Conservation (phyloP, 2,113 vertebrate genomes). For the Mungos mungo region DNA sequence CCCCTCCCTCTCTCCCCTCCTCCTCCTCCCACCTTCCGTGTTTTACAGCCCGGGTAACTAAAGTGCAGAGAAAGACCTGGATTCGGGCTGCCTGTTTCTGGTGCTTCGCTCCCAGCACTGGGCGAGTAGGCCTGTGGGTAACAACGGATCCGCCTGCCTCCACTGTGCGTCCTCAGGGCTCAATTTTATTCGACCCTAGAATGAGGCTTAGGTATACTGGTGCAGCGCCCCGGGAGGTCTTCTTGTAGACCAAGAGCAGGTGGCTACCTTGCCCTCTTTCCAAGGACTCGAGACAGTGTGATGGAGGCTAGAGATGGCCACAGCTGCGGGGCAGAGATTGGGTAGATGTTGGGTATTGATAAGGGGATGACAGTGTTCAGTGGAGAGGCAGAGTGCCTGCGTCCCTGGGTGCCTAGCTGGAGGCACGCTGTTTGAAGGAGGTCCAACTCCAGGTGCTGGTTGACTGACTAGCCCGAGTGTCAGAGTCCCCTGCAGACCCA, state of each 20-base stretch:
- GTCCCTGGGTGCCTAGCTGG: fast-evolving
- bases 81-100: background rate
- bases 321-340: background rate
- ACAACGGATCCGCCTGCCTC: background rate
- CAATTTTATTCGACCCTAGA: background rate
- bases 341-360: background rate
- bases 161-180: background rate
- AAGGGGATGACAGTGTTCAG: background rate
- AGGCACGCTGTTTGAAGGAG: background rate
- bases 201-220: background rate
- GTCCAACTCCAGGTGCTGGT: background rate
- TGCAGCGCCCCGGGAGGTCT: too few species aligned
- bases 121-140: background rate
- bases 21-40: background rate
- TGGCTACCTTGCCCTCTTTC: background rate
- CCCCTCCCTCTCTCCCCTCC: too few species aligned
- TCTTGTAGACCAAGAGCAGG: background rate
- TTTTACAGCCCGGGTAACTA: background rate
- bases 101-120: background rate
- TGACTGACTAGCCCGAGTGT: background rate
- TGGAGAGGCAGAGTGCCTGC: background rate
- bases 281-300: fast-evolving
- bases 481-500: background rate
- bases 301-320: background rate
- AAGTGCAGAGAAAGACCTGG: background rate